A percentile compares a stretch with the other conserved stretches of the same genome.
These are phyloP conservation scores for Andrena praecox DNA, from an alignment of 2,888 invertebrate genomes.

Conservation along the genomic window DNA sequence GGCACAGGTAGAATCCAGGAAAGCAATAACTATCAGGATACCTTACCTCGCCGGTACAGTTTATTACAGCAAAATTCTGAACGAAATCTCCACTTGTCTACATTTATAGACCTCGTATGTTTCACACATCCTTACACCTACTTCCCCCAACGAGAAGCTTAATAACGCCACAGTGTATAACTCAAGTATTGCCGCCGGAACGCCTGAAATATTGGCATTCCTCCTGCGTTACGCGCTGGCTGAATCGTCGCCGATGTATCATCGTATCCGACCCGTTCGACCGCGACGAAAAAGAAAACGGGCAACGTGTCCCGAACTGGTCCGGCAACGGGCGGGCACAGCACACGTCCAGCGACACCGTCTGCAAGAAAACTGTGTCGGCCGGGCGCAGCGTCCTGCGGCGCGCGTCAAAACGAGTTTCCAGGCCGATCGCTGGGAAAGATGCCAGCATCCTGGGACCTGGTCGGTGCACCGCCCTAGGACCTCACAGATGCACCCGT, in stretches of 20 bases:
- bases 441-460: constrained; percentile 19
- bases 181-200: background rate
- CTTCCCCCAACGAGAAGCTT: background rate
- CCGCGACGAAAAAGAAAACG: constrained; percentile 20
- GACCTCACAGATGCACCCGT: constrained; percentile 38
- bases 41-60: background rate
- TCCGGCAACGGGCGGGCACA: constrained; percentile 35
- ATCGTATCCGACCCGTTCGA: constrained; percentile 31
- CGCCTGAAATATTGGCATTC: constrained; percentile 26
- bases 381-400: constrained; percentile 27
- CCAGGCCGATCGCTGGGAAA: constrained; percentile 45
- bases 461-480: background rate
- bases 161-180: background rate
- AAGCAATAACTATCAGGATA: background rate
- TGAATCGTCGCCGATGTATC: constrained; percentile 40
- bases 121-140: background rate
- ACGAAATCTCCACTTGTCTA: background rate
- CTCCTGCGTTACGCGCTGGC: background rate
- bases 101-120: background rate
- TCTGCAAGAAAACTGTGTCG: constrained; percentile 51
- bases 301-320: constrained; percentile 39
- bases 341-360: constrained; percentile 36
- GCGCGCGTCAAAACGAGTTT: constrained; percentile 58
- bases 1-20: background rate
- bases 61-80: background rate